Evolutionary conservation across 2,797 vertebrate species (phyloP), one percentile per base, ranked within the genome.

Genomic region (Nannoperca australis): DNA sequence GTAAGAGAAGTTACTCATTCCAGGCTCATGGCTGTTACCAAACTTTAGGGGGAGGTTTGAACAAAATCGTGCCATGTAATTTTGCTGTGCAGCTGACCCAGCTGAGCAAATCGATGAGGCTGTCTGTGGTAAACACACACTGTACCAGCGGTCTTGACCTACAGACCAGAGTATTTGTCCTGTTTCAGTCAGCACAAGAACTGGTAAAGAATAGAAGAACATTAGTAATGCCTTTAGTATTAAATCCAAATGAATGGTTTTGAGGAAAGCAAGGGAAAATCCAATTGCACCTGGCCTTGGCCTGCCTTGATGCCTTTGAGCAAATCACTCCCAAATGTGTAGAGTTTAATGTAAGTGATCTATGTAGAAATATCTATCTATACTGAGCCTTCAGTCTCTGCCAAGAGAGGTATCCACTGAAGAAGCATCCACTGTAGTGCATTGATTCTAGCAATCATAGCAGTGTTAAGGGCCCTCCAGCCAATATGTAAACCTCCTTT

Each of bases 81-180:
- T 75, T 80, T 54, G 55, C 42, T 40, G 63, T 76, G 66, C 72
- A 53, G 60, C 78, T 70, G 65, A 84, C 74, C 73, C 45, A 74
- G 40, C 61, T 13, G 10, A 83, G 55, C 64, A 63, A 72, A 85
- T 87, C 77, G 1, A 81, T 82, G n/a, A 66, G 55, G 65, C 81
- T 80, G 73, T 78, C 76, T 58, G 59, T 56, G 72, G 54, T 64
- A 69, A 82, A 76, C 40, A 60, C 62, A 34, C 53, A 70, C 66
- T 59, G 62, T 84, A 69, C 62, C 61, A 3, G 5, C 0, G 18
- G 62, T 62, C 73, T 47, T 71, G 73, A 81, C 70, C 70, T 14
- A 12, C 62, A 63, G 58, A 55, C 36, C 62, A 7, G 6, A 58
- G 50, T 11, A 4, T 77, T 32, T 30, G 34, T 45, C 34, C 11